Conservation (phyloP, 2,797 vertebrate species). For the Novumbra hubbsi region DNA sequence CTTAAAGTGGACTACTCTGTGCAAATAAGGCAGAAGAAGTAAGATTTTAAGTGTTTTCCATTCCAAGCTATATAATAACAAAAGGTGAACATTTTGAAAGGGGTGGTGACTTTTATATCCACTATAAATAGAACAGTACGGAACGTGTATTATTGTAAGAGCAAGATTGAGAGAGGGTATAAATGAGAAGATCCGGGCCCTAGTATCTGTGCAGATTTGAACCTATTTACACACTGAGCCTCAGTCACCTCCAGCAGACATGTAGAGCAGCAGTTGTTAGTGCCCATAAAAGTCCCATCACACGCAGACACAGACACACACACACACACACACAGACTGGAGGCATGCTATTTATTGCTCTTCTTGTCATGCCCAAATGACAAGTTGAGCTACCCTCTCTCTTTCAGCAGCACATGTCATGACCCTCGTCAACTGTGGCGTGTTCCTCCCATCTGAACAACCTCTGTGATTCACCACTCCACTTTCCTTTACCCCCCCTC, state of each 20-base stretch:
- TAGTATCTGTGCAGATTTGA: slow-evolving; percentile 53
- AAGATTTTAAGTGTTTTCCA: no score
- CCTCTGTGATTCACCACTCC: slow-evolving; percentile 16
- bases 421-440: slow-evolving; percentile 45
- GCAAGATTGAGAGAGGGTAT: slow-evolving; percentile 21
- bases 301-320: neutral
- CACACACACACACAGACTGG: slow-evolving; percentile 54
- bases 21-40: no score
- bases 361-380: slow-evolving; percentile 72
- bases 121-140: no score
- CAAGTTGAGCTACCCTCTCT: slow-evolving; percentile 65
- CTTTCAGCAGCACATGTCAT: slow-evolving; percentile 67
- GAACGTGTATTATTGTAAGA: slow-evolving; percentile 15
- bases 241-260: slow-evolving; percentile 55
- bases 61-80: no score
- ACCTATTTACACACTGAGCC: slow-evolving; percentile 43
- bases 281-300: slow-evolving; percentile 47
- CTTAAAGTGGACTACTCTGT: no score
- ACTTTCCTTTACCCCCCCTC: neutral
- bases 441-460: slow-evolving; percentile 24
- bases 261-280: slow-evolving; percentile 64
- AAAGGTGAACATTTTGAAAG: no score
- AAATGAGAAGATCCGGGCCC: slow-evolving; percentile 35
- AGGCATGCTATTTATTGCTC: slow-evolving; percentile 71
- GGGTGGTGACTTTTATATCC: no score